phyloP scores from a whole-genome alignment of 2,888 invertebrate species.

The Aplocera efformata region DNA sequence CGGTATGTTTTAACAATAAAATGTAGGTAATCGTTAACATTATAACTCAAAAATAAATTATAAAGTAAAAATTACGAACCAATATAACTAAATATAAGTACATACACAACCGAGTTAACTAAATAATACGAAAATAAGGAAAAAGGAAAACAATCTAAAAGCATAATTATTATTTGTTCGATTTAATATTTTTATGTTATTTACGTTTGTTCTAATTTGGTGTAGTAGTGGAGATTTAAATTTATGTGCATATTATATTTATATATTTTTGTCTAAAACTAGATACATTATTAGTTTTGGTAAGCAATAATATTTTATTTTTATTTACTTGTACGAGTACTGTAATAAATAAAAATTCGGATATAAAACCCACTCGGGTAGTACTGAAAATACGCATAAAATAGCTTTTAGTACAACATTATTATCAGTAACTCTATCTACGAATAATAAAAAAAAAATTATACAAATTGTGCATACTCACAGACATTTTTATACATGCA shows the following conservation, averaged over 20 bases:
- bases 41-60: slow-evolving; percentile 56
- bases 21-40: slow-evolving; percentile 64
- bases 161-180: slow-evolving; percentile 40
- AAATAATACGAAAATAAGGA: slow-evolving; percentile 50
- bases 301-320: slow-evolving; percentile 32
- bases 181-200: slow-evolving; percentile 33
- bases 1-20: slow-evolving; percentile 75
- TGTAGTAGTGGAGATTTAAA: slow-evolving; percentile 68
- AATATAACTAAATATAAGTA: slow-evolving; percentile 78
- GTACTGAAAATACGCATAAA: slow-evolving; percentile 47
- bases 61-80: slow-evolving; percentile 44
- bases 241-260: slow-evolving; percentile 45
- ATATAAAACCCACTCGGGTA: slow-evolving; percentile 48
- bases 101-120: slow-evolving; percentile 78
- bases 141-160: slow-evolving; percentile 42
- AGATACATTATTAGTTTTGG: slow-evolving; percentile 28
- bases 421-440: slow-evolving; percentile 53
- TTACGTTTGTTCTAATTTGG: slow-evolving; percentile 52
- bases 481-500: slow-evolving; percentile 75
- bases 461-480: slow-evolving; percentile 78
- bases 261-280: slow-evolving; percentile 36
- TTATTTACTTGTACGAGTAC: slow-evolving; percentile 29
- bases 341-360: slow-evolving; percentile 48
- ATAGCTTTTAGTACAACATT: slow-evolving; percentile 34
- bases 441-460: slow-evolving; percentile 46